phyloP scores from a whole-genome alignment of 2,888 invertebrate species.

The Drosophila phalerata region DNA sequence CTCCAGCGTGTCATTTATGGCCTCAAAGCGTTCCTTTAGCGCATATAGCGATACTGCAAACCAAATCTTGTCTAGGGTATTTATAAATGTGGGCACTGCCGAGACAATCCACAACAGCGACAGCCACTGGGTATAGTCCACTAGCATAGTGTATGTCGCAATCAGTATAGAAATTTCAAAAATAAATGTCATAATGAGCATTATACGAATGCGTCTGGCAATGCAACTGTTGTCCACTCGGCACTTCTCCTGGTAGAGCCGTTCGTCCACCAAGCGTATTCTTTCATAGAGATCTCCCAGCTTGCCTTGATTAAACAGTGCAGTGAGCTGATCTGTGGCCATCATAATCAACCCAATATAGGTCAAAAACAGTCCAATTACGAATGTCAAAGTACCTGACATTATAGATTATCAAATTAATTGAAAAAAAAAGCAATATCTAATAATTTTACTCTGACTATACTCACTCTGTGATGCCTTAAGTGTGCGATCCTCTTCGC shows the following conservation, averaged over 20 bases:
- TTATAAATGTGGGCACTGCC: constrained; percentile 82
- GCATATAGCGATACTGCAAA: constrained; percentile 83
- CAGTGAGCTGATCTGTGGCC: constrained; percentile 83
- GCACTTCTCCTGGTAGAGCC: constrained; percentile 80
- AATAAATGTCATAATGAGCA: constrained; percentile 74
- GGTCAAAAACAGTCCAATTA: constrained; percentile 84
- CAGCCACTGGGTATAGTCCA: constrained; percentile 74
- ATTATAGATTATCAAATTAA: not conserved
- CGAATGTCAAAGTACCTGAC: constrained; percentile 84
- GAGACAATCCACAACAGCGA: constrained; percentile 82
- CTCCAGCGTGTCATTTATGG: constrained; percentile 73
- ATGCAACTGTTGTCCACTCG: constrained; percentile 74
- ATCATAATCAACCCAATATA: constrained; percentile 85
- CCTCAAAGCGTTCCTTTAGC: constrained; percentile 82
- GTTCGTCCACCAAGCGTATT: constrained; percentile 82
- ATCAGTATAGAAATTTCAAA: constrained; percentile 79
- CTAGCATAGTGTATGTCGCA: constrained; percentile 75
- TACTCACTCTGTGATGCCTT: constrained; percentile 83
- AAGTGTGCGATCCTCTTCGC: constrained; percentile 77
- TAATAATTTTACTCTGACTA: not conserved
- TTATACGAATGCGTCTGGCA: constrained; percentile 70
- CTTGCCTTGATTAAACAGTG: constrained; percentile 82
- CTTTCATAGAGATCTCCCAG: constrained; percentile 82
- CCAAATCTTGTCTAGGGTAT: constrained; percentile 85
- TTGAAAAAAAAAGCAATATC: not conserved